Percentiles rank a stretch among this genome's conserved stretches.
Conservation (phyloP, 2,113 vertebrate species). For the Prinia subflava region DNA sequence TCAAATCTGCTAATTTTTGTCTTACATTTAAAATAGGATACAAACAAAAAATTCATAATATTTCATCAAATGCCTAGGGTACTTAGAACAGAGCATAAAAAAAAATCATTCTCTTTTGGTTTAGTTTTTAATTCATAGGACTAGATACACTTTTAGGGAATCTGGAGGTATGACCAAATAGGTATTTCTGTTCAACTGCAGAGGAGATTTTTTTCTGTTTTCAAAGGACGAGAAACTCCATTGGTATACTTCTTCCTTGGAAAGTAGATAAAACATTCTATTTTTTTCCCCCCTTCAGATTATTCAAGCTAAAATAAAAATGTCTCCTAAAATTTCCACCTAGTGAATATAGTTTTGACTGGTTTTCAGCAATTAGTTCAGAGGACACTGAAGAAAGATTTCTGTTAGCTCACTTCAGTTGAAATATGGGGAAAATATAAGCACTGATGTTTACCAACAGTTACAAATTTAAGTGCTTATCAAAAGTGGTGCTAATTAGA, state of each 20-base stretch:
- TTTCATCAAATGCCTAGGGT: neutral
- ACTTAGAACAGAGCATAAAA: neutral
- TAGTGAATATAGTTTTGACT: neutral
- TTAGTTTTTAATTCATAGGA: neutral
- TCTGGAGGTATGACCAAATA: neutral
- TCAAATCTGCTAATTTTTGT: neutral
- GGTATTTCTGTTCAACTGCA: neutral
- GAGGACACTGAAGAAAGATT: neutral
- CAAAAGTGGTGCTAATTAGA: neutral
- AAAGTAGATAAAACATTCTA: rapidly evolving
- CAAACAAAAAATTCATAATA: neutral
- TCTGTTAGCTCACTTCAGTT: neutral
- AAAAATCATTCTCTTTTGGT: neutral
- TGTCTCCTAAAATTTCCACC: neutral
- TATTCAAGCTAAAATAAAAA: neutral
- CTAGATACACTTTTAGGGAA: neutral
- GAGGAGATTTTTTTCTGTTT: neutral
- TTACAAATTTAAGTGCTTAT: neutral
- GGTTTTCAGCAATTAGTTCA: neutral
- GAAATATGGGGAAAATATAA: neutral
- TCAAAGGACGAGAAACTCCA: neutral
- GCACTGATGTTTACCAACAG: neutral
- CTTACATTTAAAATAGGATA: neutral
- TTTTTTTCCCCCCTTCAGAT: neutral
- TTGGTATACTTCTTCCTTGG: neutral